These are phyloP conservation scores for Lepilemur ruficaudatus DNA, from an alignment of 2,797 vertebrate genomes.

Conservation along the genomic window DNA sequence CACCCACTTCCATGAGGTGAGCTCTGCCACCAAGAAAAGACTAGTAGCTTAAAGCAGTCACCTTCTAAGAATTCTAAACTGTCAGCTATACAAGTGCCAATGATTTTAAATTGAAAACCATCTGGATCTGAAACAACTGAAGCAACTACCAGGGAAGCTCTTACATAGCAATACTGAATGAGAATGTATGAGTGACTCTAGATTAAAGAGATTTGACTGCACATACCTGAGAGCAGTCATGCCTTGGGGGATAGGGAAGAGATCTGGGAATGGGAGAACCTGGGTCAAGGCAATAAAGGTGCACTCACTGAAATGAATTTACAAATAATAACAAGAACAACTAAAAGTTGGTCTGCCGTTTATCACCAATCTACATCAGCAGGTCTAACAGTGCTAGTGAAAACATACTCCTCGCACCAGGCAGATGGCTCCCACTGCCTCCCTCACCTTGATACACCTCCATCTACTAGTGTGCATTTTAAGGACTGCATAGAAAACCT, in stretches of 20 bases:
- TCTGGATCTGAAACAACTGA: neutral
- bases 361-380: neutral
- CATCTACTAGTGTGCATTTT: neutral
- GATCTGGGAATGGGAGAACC: neutral
- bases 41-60: neutral
- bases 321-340: neutral
- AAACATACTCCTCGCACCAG: too few species aligned
- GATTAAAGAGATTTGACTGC: neutral
- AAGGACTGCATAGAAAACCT: neutral
- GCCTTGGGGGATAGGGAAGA: fast-evolving
- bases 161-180: neutral
- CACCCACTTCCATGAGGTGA: neutral
- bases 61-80: neutral
- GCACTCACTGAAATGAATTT: neutral
- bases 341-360: neutral
- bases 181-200: neutral
- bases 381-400: neutral
- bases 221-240: neutral
- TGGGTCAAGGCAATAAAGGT: neutral
- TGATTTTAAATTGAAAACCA: neutral
- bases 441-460: neutral
- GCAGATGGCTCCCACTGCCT: neutral
- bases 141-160: neutral
- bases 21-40: neutral
- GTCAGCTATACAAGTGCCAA: neutral